Evolutionary conservation across 2,113 vertebrate genomes (phyloP), one percentile per base, ranked within the genome.

Genomic region (Tor tambroides): DNA sequence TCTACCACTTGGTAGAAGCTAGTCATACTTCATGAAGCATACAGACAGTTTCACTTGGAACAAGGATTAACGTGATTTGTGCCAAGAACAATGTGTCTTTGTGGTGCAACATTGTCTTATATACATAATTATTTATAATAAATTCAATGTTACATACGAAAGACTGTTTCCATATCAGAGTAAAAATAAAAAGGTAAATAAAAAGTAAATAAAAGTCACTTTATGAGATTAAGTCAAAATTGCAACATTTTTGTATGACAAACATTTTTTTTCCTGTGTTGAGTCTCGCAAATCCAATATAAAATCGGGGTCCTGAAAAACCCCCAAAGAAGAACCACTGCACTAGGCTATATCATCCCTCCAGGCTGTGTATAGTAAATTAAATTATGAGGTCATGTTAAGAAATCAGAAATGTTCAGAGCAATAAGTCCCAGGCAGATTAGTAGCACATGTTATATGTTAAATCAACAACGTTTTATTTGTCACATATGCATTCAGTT

Each of bases 361-460:
- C 59, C 35, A 81, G 38, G 79, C 15, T 43, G 9, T 43, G 43
- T 65, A 35, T 11, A 19, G 14, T 65, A 28, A 43, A 81, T 81
- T 46, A 23, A 43, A 81, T 81, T 81, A 80, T 11, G 30, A 38
- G 32, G 32, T 80, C 30, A 38, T 59, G 56, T 59, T 59, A 59
- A 59, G 56, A 59, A 59, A 59, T 32, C 4, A 72, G 8, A 38
- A 38, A 38, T 12, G 38, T 65, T 43, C 3, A 0, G 32, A 80
- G 23, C 32, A 61, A 41, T 14, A n/a, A 80, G 1, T 28, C 32
- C 21, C 12, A 80, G 56, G 54, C 21, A 28, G 35, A 63, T 80
- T 38, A 59, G 19, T 35, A 32, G 77, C 77, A 79, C 35, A 63
- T 26, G 30, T 59, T 80, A 80, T 59, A 59, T 41, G 30, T 12